A percentile compares a stretch with the other conserved stretches of the same genome.
phyloP scores from a whole-genome alignment of 2,888 invertebrate genomes.

The Tromatobia lineatoria region DNA sequence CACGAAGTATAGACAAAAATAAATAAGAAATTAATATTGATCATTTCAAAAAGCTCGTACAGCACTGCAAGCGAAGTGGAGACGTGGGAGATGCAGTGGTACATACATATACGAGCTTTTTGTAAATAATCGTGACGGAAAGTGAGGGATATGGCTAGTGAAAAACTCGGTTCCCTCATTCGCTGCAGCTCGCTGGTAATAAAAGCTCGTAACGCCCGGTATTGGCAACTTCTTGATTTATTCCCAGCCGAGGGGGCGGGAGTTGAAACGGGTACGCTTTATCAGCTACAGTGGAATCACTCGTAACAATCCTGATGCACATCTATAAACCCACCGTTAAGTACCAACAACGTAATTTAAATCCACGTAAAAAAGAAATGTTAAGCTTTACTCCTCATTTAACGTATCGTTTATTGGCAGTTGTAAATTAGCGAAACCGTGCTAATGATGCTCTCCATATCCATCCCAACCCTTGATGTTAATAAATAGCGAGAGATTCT shows the following conservation, averaged over 20 bases:
- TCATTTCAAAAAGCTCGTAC: neutral
- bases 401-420: neutral
- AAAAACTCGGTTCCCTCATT: slow-evolving; percentile 26
- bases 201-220: slow-evolving; percentile 81
- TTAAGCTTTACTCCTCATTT: neutral
- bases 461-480: neutral
- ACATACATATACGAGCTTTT: slow-evolving; percentile 46
- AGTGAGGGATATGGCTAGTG: slow-evolving; percentile 63
- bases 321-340: neutral
- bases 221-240: slow-evolving; percentile 83
- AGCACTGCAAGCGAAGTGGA: neutral
- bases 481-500: neutral
- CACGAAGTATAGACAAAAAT: neutral
- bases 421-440: neutral
- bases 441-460: neutral
- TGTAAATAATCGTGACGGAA: slow-evolving; percentile 74
- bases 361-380: neutral
- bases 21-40: neutral
- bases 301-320: neutral
- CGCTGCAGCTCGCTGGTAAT: slow-evolving; percentile 74
- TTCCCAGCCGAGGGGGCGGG: slow-evolving; percentile 68
- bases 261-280: neutral
- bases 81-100: slow-evolving; percentile 8
- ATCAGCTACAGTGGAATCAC: slow-evolving; percentile 25
- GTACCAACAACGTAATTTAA: neutral